Evolutionary conservation across 2,797 vertebrate species (phyloP), one percentile per base, ranked within the genome.

Genomic region (Mus minutoides): DNA sequence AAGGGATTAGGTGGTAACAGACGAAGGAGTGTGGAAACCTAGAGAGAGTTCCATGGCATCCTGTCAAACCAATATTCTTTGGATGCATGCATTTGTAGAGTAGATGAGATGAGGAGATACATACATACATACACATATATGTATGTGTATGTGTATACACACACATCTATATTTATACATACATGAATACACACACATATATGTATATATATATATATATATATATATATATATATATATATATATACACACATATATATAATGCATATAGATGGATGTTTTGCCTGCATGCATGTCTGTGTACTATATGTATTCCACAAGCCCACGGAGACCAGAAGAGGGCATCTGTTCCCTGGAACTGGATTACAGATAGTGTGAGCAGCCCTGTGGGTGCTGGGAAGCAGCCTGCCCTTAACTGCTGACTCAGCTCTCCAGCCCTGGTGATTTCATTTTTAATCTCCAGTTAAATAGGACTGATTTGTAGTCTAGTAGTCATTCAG

Each of bases 91-190:
- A 34, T 46, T 58, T 88, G 11, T 52, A 78, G 88, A n/a, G 22
- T 29, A 34, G 21, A 89, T 58, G 29, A 46, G 37, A 21, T 1
- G 10, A 64, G 16, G 40, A 34, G 6, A 43, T 13, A 76, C 22
- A 43, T 21, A 14, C 8, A 24, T 19, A 40, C 10, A 40, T n/a
- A 24, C 22, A 43, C 19, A 13, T 2, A 1, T 0, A 21, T 16
- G 10, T 8, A 73, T 3, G 11, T 14, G 19, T 6, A 75, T 3
- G 6, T 17, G 40, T 19, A 40, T 21, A 73, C 60, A 29, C 0
- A 58, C 12, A 71, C 9, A 37, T 8, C 8, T 2, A 1, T 0
- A 21, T 16, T 10, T 8, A 73, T 3, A 22, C 34, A n/a, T 6
- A 75, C 9, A 12, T 17, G 40, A 9, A 40, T 21, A 73, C 60